Evolutionary conservation across 2,113 vertebrate genomes (phyloP).

Genomic region (Trematomus loennbergii): DNA sequence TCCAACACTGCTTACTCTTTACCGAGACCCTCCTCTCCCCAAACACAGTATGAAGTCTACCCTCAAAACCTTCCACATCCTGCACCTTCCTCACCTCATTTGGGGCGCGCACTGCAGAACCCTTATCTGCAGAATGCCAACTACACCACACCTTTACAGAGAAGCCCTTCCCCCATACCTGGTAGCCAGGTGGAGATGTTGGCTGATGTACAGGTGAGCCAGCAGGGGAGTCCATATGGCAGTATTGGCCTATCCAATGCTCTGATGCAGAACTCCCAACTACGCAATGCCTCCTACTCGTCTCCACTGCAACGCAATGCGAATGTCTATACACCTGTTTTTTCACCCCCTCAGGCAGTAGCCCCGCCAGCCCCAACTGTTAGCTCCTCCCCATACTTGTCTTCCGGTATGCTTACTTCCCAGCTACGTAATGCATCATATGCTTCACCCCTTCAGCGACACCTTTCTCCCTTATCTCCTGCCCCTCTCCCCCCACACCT

Average conservation of each 20-base stretch:
- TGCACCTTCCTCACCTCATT: constrained; percentile 52
- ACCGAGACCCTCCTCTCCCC: constrained; percentile 47
- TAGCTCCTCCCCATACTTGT: constrained; percentile 71
- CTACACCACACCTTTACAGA: constrained; percentile 69
- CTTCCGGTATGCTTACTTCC: constrained; percentile 75
- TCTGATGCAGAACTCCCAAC: constrained; percentile 75
- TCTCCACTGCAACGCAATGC: constrained; percentile 77
- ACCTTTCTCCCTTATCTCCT: constrained; percentile 50
- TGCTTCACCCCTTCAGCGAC: constrained; percentile 67
- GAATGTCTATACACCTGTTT: constrained; percentile 71
- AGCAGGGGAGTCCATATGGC: constrained; percentile 20
- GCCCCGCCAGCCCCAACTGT: constrained; percentile 20
- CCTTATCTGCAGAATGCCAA: constrained; percentile 72
- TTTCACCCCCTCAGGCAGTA: constrained; percentile 51
- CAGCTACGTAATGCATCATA: constrained; percentile 79
- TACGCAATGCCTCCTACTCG: constrained; percentile 73
- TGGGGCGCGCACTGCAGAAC: constrained; percentile 67
- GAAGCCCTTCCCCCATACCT: constrained; percentile 58
- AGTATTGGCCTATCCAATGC: constrained; percentile 61
- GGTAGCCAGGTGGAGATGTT: constrained; percentile 35
- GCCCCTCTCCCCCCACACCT: constrained; percentile 17
- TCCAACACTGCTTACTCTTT: constrained; percentile 23
- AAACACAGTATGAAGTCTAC: constrained; percentile 42
- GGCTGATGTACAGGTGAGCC: constrained; percentile 51
- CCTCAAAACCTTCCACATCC: constrained; percentile 47